Conservation (phyloP, 2,888 invertebrate genomes). For the Adela reaumurella region DNA sequence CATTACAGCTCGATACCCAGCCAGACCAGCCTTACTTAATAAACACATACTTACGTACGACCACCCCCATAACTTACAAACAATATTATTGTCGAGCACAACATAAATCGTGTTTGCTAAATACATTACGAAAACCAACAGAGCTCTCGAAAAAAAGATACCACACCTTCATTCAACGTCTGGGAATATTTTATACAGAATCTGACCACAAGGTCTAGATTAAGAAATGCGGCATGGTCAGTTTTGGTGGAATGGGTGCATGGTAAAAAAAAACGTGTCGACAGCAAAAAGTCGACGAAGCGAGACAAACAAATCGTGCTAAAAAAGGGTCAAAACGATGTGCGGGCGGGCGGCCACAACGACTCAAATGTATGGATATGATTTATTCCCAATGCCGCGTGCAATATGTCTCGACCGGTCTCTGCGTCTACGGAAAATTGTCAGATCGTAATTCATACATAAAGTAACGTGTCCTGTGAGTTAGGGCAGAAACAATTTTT, state of each 20-base stretch:
- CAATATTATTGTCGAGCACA: neutral
- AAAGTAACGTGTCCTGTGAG: no score
- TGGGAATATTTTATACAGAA: neutral
- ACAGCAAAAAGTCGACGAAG: neutral
- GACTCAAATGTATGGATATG: neutral
- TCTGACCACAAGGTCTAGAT: neutral
- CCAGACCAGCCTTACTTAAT: no score
- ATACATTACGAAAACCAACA: neutral
- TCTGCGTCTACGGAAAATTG: no score
- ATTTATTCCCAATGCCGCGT: no score
- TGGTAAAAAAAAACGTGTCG: neutral
- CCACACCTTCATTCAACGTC: neutral
- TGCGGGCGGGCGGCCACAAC: no score
- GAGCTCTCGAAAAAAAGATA: neutral
- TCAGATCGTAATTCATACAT: no score
- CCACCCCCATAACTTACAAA: no score
- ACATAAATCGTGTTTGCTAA: neutral
- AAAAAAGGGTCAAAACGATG: neutral
- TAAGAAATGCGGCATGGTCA: neutral
- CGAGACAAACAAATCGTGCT: neutral
- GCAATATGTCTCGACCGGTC: no score
- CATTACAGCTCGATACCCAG: no score
- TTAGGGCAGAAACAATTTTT: no score
- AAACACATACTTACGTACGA: no score
- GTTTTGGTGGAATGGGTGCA: neutral